Base-by-base conservation (phyloP, 2,888 invertebrate species). In the Patella ulyssiponensis region DNA sequence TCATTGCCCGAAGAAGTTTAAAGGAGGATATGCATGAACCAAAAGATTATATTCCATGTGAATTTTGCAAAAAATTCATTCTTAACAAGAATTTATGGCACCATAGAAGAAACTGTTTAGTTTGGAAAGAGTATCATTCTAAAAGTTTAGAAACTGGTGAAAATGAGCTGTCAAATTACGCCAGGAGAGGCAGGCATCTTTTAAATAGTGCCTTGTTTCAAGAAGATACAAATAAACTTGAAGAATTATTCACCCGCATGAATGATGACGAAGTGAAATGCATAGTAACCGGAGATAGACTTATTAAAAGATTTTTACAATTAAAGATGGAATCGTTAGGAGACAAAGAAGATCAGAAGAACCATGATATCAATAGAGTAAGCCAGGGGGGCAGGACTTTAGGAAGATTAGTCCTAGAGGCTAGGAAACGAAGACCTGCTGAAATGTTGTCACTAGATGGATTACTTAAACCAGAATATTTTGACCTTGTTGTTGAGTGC, bases 1-100 rank as follows among this genome's bases (percentile, higher is more conserved):
- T 74, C n/a, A 58, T 58, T n/a, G 74, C 74, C 14, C 14, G 74
- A 58, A 54, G 74, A 58, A 23, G 14, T 14, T 20, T 58, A 27
- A n/a, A 44, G 70, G 74, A 58, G 20, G 56, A 54, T 15, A 74
- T n/a, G 64, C 53, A 23, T 12, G 17, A 74, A 23, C 27, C n/a
- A 14, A 54, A 54, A 54, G 54, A 54, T 54, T 27, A 3, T 27
- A 27, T 27, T 27, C 27, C 27, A 27, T 27, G 27, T 27, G 27
- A 27, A 27, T 27, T 20, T 51, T 52, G 53, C 27, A 52, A 72
- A 72, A 51, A 72, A 17, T 52, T 72, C 51, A 27, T 69, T 17
- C 70, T 69, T n/a, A 44, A 20, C 54, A 12, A 17, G 17, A 54
- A 54, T 54, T 54, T 54, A 54, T 54, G 54, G 54, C 54, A 54